These are phyloP conservation scores for Hystrix brachyura DNA, from an alignment of 2,113 vertebrate species.

Conservation along the genomic window DNA sequence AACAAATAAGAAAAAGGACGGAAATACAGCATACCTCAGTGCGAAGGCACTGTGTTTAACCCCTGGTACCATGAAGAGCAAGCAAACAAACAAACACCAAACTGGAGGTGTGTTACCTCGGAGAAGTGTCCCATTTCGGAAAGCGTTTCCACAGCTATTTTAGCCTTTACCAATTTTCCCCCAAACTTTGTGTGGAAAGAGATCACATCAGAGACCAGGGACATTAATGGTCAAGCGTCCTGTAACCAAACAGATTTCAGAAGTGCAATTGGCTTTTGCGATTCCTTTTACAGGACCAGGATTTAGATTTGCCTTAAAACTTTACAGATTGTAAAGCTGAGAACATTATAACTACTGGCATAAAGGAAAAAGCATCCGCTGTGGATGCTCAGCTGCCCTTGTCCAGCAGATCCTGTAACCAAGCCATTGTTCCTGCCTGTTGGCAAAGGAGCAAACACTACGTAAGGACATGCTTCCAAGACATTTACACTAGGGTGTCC, in stretches of 20 bases:
- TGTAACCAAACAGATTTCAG: not conserved
- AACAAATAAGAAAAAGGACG: not conserved
- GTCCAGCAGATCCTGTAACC: not conserved
- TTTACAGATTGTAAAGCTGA: not conserved
- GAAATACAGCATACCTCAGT: not conserved
- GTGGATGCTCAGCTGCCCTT: not conserved
- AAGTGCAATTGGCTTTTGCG: not conserved
- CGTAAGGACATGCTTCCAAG: not conserved
- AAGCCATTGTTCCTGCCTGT: not conserved
- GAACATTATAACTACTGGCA: not conserved
- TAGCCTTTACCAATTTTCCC: fast-evolving
- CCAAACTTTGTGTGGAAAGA: fast-evolving
- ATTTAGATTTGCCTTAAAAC: slow-evolving; percentile 35
- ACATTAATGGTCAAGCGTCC: not conserved
- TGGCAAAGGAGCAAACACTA: not conserved
- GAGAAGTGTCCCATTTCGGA: too few relatives aligned
- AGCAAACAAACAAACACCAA: not conserved
- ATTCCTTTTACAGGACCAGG: not conserved
- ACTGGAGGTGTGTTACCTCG: not conserved
- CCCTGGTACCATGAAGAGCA: not conserved
- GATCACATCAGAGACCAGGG: fast-evolving
- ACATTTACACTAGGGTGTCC: not conserved
- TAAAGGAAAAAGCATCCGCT: not conserved
- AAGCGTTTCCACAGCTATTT: not conserved
- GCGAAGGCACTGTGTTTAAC: not conserved